Percentiles rank a stretch among this genome's conserved stretches.
Evolutionary conservation across 2,113 vertebrate species (phyloP).

Genomic region (Zapus hudsonius): DNA sequence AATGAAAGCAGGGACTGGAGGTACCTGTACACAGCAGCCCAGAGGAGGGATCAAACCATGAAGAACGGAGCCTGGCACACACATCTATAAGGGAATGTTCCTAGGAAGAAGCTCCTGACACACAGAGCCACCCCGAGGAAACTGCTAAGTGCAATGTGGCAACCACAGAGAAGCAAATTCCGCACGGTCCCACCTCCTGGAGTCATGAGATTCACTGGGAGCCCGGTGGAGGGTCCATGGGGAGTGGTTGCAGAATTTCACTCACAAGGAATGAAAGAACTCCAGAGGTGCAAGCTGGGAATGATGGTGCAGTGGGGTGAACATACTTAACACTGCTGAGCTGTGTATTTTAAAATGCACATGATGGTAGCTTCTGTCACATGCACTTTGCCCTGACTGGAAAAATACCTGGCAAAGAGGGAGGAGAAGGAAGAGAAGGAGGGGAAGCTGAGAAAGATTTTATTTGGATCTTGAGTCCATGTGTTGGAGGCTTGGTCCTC

Average conservation of each 20-base stretch:
- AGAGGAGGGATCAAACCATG: not conserved
- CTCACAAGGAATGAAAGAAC: not conserved
- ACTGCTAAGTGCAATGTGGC: not conserved
- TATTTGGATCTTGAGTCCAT: not conserved
- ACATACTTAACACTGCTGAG: not conserved
- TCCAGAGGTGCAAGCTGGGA: not conserved
- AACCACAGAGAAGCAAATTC: not conserved
- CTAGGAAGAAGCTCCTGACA: not conserved
- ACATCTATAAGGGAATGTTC: too few relatives aligned
- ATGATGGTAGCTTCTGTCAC: rapidly evolving
- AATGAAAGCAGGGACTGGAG: not conserved
- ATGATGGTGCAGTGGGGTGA: not conserved
- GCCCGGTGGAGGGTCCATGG: rapidly evolving
- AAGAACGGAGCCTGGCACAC: not conserved
- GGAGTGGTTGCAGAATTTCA: not conserved
- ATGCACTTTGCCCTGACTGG: not conserved
- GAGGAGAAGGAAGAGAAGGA: not conserved
- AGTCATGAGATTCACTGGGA: not conserved
- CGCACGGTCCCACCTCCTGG: not conserved
- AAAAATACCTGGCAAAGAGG: not conserved
- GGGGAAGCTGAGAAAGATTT: too few relatives aligned
- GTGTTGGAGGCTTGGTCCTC: not conserved
- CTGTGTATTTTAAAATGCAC: rapidly evolving
- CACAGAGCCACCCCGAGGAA: not conserved
- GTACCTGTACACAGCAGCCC: not conserved